A percentile compares a stretch with the other conserved stretches of the same genome.
Evolutionary conservation across 2,888 invertebrate species (phyloP).

Genomic region (Drosophila tripunctata): DNA sequence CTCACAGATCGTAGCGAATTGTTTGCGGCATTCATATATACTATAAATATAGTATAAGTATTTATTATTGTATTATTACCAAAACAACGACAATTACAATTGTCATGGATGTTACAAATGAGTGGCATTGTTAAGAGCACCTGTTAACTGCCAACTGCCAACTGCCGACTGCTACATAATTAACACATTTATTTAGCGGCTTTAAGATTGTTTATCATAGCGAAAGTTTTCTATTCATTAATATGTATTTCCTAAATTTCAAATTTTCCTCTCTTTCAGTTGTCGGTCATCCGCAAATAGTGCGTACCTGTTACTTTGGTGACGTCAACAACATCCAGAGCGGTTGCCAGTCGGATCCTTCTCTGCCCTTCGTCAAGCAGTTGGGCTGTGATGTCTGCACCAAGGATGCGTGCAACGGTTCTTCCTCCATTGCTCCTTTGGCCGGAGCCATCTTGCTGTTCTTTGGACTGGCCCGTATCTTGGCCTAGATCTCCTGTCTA

Average conservation of each 20-base stretch:
- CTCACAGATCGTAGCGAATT: constrained; percentile 33
- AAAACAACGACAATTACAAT: constrained; percentile 4
- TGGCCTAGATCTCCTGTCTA: constrained; percentile 72
- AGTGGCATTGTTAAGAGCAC: constrained; percentile 26
- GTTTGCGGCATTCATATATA: background rate
- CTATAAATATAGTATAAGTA: too few relatives aligned
- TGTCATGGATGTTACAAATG: constrained; percentile 13
- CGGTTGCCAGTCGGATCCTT: constrained; percentile 81
- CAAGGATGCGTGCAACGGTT: constrained; percentile 80
- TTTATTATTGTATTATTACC: too few relatives aligned
- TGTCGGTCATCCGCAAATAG: constrained; percentile 67
- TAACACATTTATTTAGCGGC: constrained; percentile 32
- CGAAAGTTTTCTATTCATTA: constrained; percentile 32
- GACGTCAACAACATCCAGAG: constrained; percentile 69
- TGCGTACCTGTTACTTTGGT: constrained; percentile 81
- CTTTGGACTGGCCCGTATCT: constrained; percentile 77
- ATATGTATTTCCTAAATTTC: background rate
- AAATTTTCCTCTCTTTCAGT: constrained; percentile 45
- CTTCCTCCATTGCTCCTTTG: constrained; percentile 70
- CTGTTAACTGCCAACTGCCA: background rate
- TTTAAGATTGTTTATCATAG: constrained; percentile 13
- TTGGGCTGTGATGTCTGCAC: constrained; percentile 81
- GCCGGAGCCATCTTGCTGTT: constrained; percentile 72
- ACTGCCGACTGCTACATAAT: constrained; percentile 23
- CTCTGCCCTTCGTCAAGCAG: constrained; percentile 78